Evolutionary conservation across 2,113 vertebrate genomes (phyloP).

Genomic region (Mus pahari): DNA sequence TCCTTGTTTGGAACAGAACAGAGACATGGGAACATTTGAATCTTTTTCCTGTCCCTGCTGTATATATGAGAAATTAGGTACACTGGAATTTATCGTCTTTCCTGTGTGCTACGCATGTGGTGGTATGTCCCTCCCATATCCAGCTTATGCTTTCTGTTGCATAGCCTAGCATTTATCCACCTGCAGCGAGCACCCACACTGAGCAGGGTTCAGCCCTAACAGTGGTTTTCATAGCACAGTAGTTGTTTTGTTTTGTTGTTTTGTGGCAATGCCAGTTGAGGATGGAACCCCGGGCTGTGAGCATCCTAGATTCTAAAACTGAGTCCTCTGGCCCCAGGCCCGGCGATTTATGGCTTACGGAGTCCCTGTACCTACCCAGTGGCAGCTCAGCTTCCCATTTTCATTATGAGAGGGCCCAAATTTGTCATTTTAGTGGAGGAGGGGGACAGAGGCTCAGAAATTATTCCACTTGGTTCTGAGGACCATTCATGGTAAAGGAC

Average conservation of each 20-base stretch:
- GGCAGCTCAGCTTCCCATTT: neutral
- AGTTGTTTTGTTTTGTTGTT: neutral
- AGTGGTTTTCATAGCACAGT: neutral
- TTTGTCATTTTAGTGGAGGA: conserved; percentile 20
- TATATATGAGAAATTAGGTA: neutral
- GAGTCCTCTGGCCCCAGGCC: neutral
- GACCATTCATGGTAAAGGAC: neutral
- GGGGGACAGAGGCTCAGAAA: neutral
- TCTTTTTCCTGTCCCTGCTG: neutral
- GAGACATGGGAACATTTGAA: neutral
- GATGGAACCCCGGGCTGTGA: neutral
- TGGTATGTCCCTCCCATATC: neutral
- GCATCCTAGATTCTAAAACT: neutral
- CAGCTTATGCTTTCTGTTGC: neutral
- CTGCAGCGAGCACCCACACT: neutral
- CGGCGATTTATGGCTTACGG: neutral
- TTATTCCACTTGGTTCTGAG: neutral
- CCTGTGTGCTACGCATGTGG: neutral
- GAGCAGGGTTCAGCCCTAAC: neutral
- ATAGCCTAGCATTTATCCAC: neutral
- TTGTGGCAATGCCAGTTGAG: neutral
- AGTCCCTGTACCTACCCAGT: neutral
- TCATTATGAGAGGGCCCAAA: neutral
- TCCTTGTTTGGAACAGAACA: neutral
- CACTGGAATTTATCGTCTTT: neutral